Evolutionary conservation across 2,888 invertebrate genomes (phyloP), one percentile per base, ranked within the genome.

Genomic region (Caenorhabditis sp.): DNA sequence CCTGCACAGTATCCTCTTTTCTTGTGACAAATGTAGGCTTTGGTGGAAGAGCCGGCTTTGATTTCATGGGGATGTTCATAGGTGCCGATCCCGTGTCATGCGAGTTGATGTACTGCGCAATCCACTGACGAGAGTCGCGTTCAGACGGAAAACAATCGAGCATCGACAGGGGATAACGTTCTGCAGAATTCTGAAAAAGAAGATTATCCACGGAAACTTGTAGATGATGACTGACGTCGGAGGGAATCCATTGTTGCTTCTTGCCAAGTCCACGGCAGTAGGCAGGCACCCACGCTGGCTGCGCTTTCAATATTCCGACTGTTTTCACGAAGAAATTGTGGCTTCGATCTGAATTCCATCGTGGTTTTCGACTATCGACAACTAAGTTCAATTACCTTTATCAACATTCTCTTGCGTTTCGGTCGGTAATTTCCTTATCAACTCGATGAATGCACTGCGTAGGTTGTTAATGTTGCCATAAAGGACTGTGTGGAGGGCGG

Each of bases 381-480:
- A 32, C 53, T 27, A 59, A 70, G 30, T 43, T 45, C 59, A 53
- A 59, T 59, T 48, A 70, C 70, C 59, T 52, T 53, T 50, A 27
- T 45, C 59, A 37, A 30, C 53, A 2, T 15, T 35, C 11, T 59
- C 77, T 2, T 26, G 20, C n/a, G 55, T n/a, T 22, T 63, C 59
- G 52, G 11, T 15, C 9, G 77, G 77, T 30, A 77, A 37, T 13
- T 65, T 65, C 17, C 59, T 66, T 58, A 77, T 71, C 45, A 77
- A 39, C 30, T 72, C 77, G 17, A 77, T 48, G 62, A 65, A 77
- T 43, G 68, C 52, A 32, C 50, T 65, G 45, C 71, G 65, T 5
- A 77, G 52, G 39, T 56, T 70, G 50, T 59, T 71, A 37, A 66
- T 48, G 37, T 56, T 68, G 39, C 81, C 81, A 27, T 81, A 81